Base-by-base conservation (phyloP, 2,113 vertebrate genomes). In the Origma solitaria region DNA sequence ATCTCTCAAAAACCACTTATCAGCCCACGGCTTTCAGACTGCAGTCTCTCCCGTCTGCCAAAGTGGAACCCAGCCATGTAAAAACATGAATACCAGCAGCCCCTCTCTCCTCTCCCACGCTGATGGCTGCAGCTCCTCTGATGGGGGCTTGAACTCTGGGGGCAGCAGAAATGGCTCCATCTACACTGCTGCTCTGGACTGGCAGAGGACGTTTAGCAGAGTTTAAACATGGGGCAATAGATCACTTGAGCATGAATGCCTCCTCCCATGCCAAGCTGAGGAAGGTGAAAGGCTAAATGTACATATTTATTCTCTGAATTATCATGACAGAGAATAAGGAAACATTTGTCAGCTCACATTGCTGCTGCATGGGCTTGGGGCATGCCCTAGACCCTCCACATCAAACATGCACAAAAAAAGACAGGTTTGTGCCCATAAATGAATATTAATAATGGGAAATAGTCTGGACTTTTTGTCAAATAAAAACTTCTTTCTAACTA, bases 1-100 rank as follows among this genome's bases (percentile, higher is more conserved):
- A 97, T 97, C 96, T 96, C 82, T 92, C 92, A 54, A 80, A 97
- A 96, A 79, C 84, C 83, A 62, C 93, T 96, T 97, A 97, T 95
- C 95, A 96, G 83, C 81, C 92, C 93, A 95, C 47, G 4, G 96
- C 88, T 95, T 96, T 96, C 92, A 95, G 88, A 95, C 97, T 97
- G 96, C 89, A 97, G 95, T 91, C 90, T 96, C 86, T 92, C 92
- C 84, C 2, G n/a, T 73, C 92, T 94, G 96, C 93, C 95, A 97
- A 96, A 97, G 94, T 94, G 88, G 94, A 97, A 94, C 80, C 31
- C 86, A 82, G 96, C 95, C 93, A 95, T 85, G 49, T 54, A 93
- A 90, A 93, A 96, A 79, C 77, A 96, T 8, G 84, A 92, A 84
- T 72, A 96, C 93, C 87, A 87, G 92, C 81, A 96, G 77, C 82